A percentile compares a stretch with the other conserved stretches of the same genome.
phyloP scores from a whole-genome alignment of 2,888 invertebrate genomes.

The Uropetala carovei region DNA sequence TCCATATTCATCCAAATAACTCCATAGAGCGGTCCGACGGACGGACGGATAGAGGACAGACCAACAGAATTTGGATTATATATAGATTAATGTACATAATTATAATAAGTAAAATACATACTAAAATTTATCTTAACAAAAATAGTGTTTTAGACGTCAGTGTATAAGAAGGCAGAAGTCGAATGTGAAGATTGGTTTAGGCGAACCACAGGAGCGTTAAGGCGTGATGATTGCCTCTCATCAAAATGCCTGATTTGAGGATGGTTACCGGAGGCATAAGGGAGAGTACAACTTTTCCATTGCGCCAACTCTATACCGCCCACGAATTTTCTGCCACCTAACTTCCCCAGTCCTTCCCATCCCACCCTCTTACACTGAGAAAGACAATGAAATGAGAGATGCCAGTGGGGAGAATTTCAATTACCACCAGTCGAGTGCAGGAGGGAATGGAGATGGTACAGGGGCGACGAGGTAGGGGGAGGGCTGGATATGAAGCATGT shows the following conservation, averaged over 20 bases:
- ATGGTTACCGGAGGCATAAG: neutral
- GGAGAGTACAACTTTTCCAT: neutral
- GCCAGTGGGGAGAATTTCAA: conserved; percentile 38
- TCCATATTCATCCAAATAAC: too few relatives aligned
- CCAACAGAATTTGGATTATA: too few relatives aligned
- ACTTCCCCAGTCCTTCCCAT: neutral
- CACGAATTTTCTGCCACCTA: neutral
- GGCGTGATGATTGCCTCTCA: conserved; percentile 14
- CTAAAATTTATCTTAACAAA: too few relatives aligned
- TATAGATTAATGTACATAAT: too few relatives aligned
- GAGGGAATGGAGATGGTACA: neutral
- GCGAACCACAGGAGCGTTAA: neutral
- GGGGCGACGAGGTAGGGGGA: neutral
- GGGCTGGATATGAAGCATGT: conserved; percentile 15
- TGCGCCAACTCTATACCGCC: too few relatives aligned
- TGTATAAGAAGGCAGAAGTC: too few relatives aligned
- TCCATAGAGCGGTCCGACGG: too few relatives aligned
- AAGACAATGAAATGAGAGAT: conserved; percentile 59
- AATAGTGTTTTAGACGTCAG: too few relatives aligned
- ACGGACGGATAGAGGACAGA: too few relatives aligned
- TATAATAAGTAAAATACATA: too few relatives aligned
- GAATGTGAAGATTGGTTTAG: too few relatives aligned
- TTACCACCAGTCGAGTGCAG: conserved; percentile 16
- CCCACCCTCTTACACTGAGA: neutral
- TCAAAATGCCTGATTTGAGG: neutral